Evolutionary conservation across 2,797 vertebrate species (phyloP).

Genomic region (Sebastes iracundus): DNA sequence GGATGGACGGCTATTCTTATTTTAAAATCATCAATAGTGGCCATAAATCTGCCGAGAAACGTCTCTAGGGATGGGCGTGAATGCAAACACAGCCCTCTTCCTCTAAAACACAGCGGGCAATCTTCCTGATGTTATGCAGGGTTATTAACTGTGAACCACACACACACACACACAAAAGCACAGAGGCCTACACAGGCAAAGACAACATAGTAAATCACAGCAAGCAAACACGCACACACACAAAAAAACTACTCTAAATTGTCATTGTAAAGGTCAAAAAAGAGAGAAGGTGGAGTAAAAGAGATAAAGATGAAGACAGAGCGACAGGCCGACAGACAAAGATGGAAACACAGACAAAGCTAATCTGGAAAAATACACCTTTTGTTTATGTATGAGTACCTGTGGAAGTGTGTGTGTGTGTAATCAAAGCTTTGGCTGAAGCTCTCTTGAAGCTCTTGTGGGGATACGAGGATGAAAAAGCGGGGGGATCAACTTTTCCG

Average conservation of each 20-base stretch:
- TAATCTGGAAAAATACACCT: constrained; percentile 53
- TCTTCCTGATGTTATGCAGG: constrained; percentile 41
- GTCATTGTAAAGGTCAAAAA: constrained; percentile 5
- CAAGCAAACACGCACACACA: constrained; percentile 39
- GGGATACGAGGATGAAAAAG: constrained; percentile 54
- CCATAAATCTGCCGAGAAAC: constrained; percentile 47
- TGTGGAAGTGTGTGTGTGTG: constrained; percentile 1
- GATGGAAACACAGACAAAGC: constrained; percentile 35
- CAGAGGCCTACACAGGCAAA: constrained; percentile 9
- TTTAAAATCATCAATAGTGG: constrained; percentile 49
- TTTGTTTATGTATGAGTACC: constrained; percentile 41
- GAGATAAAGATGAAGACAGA: not conserved
- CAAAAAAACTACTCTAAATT: not conserved
- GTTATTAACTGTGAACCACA: constrained; percentile 45
- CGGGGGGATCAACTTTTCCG: constrained; percentile 36
- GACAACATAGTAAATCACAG: constrained; percentile 55
- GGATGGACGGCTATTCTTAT: constrained; percentile 24
- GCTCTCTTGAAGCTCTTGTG: constrained; percentile 50
- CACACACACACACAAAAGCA: constrained; percentile 36
- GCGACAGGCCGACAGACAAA: not conserved
- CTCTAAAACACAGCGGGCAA: constrained; percentile 40
- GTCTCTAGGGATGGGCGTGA: constrained; percentile 30
- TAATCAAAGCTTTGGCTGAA: constrained; percentile 40
- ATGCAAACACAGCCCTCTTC: constrained; percentile 42
- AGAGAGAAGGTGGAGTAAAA: not conserved